A percentile compares a stretch with the other conserved stretches of the same genome.
These are phyloP conservation scores for Hoplostethus mediterraneus DNA, from an alignment of 2,797 vertebrate species.

Conservation along the genomic window DNA sequence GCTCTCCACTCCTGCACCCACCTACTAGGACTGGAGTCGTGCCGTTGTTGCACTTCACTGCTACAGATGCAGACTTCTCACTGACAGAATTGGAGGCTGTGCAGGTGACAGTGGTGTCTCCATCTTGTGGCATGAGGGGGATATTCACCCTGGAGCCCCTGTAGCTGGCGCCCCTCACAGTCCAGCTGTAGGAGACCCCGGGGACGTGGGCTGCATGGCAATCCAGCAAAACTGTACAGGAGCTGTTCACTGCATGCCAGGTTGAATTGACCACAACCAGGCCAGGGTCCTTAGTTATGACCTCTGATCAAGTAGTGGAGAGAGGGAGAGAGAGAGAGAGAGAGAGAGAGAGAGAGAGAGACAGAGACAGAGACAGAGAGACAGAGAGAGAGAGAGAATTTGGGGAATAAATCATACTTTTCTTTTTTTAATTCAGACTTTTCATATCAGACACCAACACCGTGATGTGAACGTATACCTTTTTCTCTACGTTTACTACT, in stretches of 20 bases:
- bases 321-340: not conserved
- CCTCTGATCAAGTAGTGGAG: conserved; percentile 9
- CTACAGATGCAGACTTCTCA: accelerated
- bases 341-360: not conserved
- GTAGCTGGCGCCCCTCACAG: not conserved
- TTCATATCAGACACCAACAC: too few species aligned
- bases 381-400: too few species aligned
- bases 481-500: too few species aligned
- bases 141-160: conserved; percentile 14
- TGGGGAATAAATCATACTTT: too few species aligned
- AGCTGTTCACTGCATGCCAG: accelerated
- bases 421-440: too few species aligned
- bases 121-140: not conserved
- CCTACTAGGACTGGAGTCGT: not conserved
- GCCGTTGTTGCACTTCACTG: not conserved
- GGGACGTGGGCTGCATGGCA: conserved; percentile 19
- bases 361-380: too few species aligned
- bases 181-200: conserved; percentile 43
- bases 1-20: conserved; percentile 3
- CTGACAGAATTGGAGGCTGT: not conserved
- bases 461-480: too few species aligned
- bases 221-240: conserved; percentile 45
- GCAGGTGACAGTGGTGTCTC: conserved; percentile 43
- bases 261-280: not conserved
- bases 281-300: not conserved